These are phyloP conservation scores for Neosalanx taihuensis DNA, from an alignment of 2,797 vertebrate species.

Conservation along the genomic window DNA sequence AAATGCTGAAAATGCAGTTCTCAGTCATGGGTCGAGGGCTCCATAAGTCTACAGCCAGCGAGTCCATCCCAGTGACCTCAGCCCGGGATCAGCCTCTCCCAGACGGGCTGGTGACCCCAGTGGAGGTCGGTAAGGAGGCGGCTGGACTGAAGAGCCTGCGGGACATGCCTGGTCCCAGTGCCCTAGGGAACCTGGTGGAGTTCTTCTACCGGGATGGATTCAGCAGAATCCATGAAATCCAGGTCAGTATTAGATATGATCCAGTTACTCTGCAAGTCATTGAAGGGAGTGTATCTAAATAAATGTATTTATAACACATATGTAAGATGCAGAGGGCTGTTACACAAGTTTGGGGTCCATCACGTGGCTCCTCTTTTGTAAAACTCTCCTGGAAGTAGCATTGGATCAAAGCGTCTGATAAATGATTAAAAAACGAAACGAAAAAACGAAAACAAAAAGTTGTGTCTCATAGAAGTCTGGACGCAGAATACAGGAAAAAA, in stretches of 20 bases:
- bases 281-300: too few species aligned
- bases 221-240: conserved; percentile 88
- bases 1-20: conserved; percentile 42
- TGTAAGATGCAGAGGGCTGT: too few species aligned
- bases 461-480: too few species aligned
- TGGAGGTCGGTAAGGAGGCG: conserved; percentile 23
- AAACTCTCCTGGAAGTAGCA: too few species aligned
- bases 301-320: too few species aligned
- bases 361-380: too few species aligned
- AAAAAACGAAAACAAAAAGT: too few species aligned
- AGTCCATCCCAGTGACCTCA: conserved; percentile 53
- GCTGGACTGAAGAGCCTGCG: conserved; percentile 68
- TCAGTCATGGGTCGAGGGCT: conserved; percentile 48
- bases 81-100: conserved; percentile 41
- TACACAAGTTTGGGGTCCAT: too few species aligned
- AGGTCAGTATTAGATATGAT: conserved; percentile 68
- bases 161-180: conserved; percentile 89
- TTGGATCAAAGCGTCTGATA: too few species aligned
- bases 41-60: conserved; percentile 62
- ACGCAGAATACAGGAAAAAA: too few species aligned
- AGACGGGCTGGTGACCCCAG: conserved; percentile 26
- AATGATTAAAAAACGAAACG: too few species aligned
- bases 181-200: conserved; percentile 80
- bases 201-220: conserved; percentile 91
- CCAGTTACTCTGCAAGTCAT: too few species aligned